These are phyloP conservation scores for Coelopa frigida DNA, from an alignment of 1,140 invertebrate species.

Conservation along the genomic window DNA sequence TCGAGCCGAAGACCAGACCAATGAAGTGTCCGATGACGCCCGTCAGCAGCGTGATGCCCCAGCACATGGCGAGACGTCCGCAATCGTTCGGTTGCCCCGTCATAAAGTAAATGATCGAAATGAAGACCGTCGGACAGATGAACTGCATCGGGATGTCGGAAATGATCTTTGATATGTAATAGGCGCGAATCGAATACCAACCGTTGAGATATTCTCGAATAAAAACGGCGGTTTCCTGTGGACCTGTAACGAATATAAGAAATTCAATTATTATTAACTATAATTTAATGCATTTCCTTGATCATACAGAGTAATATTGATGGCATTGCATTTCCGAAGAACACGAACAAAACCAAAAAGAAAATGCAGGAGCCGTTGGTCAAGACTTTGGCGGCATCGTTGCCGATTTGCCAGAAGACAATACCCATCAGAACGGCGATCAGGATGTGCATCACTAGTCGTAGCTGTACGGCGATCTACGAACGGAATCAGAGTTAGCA, in stretches of 20 bases:
- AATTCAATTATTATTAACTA: conserved; percentile 10
- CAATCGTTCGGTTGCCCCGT: conserved; percentile 69
- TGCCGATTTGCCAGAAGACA: conserved; percentile 73
- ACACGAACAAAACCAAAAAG: conserved; percentile 77
- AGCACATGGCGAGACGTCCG: conserved; percentile 59
- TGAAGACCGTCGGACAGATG: conserved; percentile 59
- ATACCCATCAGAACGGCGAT: conserved; percentile 72
- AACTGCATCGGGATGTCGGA: conserved; percentile 83
- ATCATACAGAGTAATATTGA: conserved; percentile 79
- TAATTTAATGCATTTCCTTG: background rate
- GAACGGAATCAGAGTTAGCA: conserved; percentile 20
- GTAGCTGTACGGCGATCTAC: conserved; percentile 65
- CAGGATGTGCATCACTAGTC: conserved; percentile 62
- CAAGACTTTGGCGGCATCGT: conserved; percentile 64
- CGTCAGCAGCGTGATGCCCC: conserved; percentile 61
- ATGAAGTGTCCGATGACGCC: conserved; percentile 72
- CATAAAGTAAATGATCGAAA: conserved; percentile 70
- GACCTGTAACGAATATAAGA: conserved; percentile 53
- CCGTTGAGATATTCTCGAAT: conserved; percentile 82
- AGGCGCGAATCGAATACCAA: conserved; percentile 78
- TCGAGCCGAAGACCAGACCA: conserved; percentile 67
- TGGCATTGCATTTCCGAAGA: conserved; percentile 83
- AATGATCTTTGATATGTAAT: conserved; percentile 78
- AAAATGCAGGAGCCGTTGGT: conserved; percentile 78
- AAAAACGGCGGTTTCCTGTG: conserved; percentile 75